Evolutionary conservation across 2,113 vertebrate species (phyloP).

Genomic region (Sceloporus tristichus): DNA sequence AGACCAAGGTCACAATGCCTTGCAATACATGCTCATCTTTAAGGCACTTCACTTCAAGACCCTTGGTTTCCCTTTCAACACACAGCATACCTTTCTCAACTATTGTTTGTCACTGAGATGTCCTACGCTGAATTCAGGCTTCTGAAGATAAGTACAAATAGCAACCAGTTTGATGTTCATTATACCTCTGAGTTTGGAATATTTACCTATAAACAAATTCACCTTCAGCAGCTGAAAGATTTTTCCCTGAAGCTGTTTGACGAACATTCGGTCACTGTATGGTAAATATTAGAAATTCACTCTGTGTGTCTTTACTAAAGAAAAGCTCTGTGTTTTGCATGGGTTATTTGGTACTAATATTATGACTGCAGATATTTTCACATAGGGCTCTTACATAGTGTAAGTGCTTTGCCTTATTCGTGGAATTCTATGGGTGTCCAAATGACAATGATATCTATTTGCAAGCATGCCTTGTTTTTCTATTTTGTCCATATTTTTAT

Average conservation of each 20-base stretch:
- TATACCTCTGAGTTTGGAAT: not conserved
- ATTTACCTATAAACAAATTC: constrained; percentile 40
- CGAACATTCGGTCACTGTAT: constrained; percentile 26
- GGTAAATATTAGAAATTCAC: constrained; percentile 50
- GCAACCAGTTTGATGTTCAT: not conserved
- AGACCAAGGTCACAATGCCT: not conserved
- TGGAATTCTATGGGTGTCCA: not conserved
- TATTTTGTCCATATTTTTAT: not conserved
- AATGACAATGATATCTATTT: not conserved
- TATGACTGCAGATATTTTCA: not conserved
- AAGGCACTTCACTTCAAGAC: too few species aligned
- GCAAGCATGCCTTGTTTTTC: too few species aligned
- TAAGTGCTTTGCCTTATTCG: not conserved
- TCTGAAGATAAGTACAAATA: constrained; percentile 26
- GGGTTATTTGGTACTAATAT: not conserved
- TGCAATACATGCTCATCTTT: not conserved
- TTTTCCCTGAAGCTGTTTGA: constrained; percentile 43
- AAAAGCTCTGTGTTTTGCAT: not conserved
- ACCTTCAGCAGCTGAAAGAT: constrained; percentile 27
- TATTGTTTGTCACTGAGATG: constrained; percentile 10
- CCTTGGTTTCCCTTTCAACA: not conserved
- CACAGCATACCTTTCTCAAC: too few species aligned
- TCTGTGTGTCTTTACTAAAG: not conserved
- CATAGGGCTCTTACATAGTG: not conserved
- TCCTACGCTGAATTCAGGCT: not conserved